Evolutionary conservation across 2,113 vertebrate genomes (phyloP).

Genomic region (Pseudorasbora parva): DNA sequence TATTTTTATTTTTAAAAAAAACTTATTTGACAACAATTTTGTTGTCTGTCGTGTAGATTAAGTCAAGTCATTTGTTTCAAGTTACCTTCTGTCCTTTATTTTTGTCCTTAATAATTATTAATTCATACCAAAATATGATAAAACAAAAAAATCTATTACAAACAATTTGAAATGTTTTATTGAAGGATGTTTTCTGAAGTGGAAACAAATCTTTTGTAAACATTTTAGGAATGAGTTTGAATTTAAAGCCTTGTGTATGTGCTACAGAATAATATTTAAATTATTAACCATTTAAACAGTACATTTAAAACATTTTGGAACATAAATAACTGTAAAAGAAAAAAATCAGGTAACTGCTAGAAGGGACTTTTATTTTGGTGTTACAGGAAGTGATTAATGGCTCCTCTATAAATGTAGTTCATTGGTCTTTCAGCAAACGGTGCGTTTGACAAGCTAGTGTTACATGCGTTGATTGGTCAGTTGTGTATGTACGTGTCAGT

Average conservation of each 20-base stretch:
- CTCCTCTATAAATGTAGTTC: background rate
- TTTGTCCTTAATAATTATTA: background rate
- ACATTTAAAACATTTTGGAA: no score
- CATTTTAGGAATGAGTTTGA: background rate
- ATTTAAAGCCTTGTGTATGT: background rate
- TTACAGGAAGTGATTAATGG: background rate
- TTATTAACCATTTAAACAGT: no score
- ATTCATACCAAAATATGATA: background rate
- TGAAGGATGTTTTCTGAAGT: background rate
- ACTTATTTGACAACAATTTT: background rate
- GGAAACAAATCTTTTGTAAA: no score
- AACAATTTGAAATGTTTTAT: background rate
- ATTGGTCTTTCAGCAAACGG: constrained; percentile 8
- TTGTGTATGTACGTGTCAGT: constrained; percentile 47
- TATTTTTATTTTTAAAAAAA: no score
- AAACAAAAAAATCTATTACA: background rate
- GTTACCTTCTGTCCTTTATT: background rate
- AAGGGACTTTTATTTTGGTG: constrained; percentile 53
- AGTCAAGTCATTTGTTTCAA: no score
- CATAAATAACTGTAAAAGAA: background rate
- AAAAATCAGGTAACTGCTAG: background rate
- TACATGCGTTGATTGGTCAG: constrained; percentile 34
- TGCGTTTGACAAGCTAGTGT: background rate
- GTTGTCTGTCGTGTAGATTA: background rate
- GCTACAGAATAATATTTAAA: background rate